A percentile compares a stretch with the other conserved stretches of the same genome.
These are phyloP conservation scores for Epinephelus moara DNA, from an alignment of 2,113 vertebrate species.

Conservation along the genomic window DNA sequence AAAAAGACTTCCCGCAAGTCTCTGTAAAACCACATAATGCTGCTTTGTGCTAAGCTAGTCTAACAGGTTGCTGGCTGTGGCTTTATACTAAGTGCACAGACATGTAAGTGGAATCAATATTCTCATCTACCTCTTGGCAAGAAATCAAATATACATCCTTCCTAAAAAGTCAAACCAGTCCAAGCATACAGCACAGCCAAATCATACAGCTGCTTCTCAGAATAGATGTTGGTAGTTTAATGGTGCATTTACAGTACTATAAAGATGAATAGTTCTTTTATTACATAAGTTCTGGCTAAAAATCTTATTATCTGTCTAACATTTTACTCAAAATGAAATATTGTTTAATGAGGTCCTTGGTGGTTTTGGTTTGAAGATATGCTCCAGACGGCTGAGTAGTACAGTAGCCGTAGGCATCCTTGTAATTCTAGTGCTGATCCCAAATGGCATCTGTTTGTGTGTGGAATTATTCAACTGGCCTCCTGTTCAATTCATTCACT, in stretches of 20 bases:
- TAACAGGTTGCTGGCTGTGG: not conserved
- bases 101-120: not conserved
- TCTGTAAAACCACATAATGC: not conserved
- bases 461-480: constrained; percentile 35
- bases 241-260: not conserved
- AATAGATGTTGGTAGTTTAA: not conserved
- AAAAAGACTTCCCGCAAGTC: not conserved
- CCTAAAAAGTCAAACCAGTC: no score
- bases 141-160: not conserved
- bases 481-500: constrained; percentile 32
- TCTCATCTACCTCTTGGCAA: no score
- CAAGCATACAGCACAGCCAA: not conserved
- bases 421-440: constrained; percentile 42
- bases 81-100: not conserved
- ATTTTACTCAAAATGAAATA: constrained; percentile 21
- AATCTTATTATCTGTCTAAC: not conserved
- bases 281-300: not conserved
- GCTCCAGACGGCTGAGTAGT: constrained; percentile 10
- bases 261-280: not conserved
- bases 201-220: not conserved
- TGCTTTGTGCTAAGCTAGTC: not conserved
- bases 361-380: constrained; percentile 35
- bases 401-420: constrained; percentile 32
- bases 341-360: constrained; percentile 19
- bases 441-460: constrained; percentile 45